Base-by-base conservation (phyloP, 1,140 invertebrate genomes). In the Dendrolimus punctatus region DNA sequence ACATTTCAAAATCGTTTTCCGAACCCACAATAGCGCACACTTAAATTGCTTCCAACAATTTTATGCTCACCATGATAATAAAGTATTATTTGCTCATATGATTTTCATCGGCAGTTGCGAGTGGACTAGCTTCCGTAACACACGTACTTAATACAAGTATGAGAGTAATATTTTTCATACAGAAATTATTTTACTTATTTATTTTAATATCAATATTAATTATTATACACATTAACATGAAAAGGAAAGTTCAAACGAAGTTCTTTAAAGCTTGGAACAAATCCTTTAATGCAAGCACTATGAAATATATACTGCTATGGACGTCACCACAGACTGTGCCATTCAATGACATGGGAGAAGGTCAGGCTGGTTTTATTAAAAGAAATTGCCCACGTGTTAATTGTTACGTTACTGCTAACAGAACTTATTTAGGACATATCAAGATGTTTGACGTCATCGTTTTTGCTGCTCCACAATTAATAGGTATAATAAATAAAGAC, bases 271-370 rank as follows among this genome's bases (percentile, higher is more conserved):
- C 9, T 39, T 7, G 6, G 47, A 51, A 38, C 10, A 49, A 44
- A 54, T 39, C 9, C 40, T 48, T 40, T 6, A 53, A 89, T 5
- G 60, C 66, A 10, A 85, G 0, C 92, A 92, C 72, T 89, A 88
- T 68, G 6, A 75, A 69, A 40, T 76, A 73, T 37, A 72, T 79
- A 46, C 48, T 79, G 6, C 65, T 64, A 44, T 76, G 73, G 76
- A 71, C 68, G 4, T 47, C 54, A n/a, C 49, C 60, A 8, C 59
- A 46, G n/a, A 55, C 53, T 39, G 56, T 65, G 5, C 77, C 75
- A 8, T 76, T 78, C 48, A 60, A 61, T 23, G 60, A 64, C 23
- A 68, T 80, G 59, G 64, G 68, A 0, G 46, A 54, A 49, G 73
- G 72, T 2, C 64, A 60, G 46, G 53, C 53, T 2, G 65, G 60